Evolutionary conservation across 2,888 invertebrate species (phyloP).

Genomic region (Lasioglossum figueresi): DNA sequence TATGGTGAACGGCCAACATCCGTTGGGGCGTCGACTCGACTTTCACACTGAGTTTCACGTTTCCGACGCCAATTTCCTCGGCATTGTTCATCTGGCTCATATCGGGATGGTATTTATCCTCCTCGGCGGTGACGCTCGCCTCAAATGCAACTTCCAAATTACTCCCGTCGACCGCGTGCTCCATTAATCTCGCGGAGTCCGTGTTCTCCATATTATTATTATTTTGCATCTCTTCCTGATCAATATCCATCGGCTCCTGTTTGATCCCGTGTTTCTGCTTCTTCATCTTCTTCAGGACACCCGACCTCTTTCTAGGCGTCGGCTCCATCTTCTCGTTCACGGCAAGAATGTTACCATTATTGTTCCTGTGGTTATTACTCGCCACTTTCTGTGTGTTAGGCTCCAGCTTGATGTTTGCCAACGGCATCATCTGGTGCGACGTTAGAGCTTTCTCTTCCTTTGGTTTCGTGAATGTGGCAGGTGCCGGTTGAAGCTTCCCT

Average conservation of each 20-base stretch:
- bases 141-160: slow-evolving; percentile 79
- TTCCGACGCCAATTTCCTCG: slow-evolving; percentile 69
- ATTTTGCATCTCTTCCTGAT: slow-evolving; percentile 61
- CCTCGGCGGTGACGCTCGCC: slow-evolving; percentile 74
- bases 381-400: slow-evolving; percentile 62
- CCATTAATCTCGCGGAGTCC: slow-evolving; percentile 66
- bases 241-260: slow-evolving; percentile 71
- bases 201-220: slow-evolving; percentile 71
- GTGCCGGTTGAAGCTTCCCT: slow-evolving; percentile 84
- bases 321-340: slow-evolving; percentile 65
- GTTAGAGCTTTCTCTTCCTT: slow-evolving; percentile 67
- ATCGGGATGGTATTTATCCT: slow-evolving; percentile 78
- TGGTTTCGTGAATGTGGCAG: slow-evolving; percentile 85
- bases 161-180: slow-evolving; percentile 75
- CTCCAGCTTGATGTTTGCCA: slow-evolving; percentile 64
- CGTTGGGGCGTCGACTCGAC: slow-evolving; percentile 78
- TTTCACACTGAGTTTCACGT: slow-evolving; percentile 79
- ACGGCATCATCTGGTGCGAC: slow-evolving; percentile 21
- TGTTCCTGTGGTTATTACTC: slow-evolving; percentile 75
- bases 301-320: slow-evolving; percentile 64
- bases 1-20: slow-evolving; percentile 70
- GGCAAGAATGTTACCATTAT: slow-evolving; percentile 76
- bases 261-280: slow-evolving; percentile 72
- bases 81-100: slow-evolving; percentile 68
- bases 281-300: slow-evolving; percentile 62